Evolutionary conservation across 2,113 vertebrate species (phyloP).

Genomic region (Lamprotornis superbus): DNA sequence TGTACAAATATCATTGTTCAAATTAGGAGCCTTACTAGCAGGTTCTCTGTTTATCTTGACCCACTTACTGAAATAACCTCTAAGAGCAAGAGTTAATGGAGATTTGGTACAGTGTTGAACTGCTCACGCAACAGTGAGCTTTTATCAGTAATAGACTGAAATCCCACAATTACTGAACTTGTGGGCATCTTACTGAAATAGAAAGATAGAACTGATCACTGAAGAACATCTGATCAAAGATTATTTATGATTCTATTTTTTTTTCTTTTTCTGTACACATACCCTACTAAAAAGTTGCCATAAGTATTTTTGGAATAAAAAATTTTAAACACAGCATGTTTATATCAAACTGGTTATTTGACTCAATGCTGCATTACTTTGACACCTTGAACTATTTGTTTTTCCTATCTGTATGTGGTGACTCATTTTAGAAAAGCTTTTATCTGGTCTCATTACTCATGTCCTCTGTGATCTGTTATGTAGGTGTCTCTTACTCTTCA

Average conservation of each 20-base stretch:
- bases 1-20: not conserved
- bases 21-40: not conserved
- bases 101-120: not conserved
- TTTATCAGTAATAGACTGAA: not conserved
- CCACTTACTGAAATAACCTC: conserved; percentile 55
- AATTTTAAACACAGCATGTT: not conserved
- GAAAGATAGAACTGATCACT: not conserved
- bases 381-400: not conserved
- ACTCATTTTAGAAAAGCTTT: not conserved
- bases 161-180: not conserved
- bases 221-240: not conserved
- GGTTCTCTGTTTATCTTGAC: conserved; percentile 45
- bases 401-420: not conserved
- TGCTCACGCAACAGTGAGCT: not conserved
- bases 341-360: not conserved
- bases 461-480: not conserved
- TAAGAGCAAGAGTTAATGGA: conserved; percentile 6
- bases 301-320: not conserved
- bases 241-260: not conserved
- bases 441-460: not conserved
- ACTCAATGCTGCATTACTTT: not conserved
- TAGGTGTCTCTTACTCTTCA: not conserved
- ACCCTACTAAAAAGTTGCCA: not conserved
- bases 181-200: not conserved
- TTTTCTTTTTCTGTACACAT: not conserved